Evolutionary conservation across 2,888 invertebrate species (phyloP), one percentile per base, ranked within the genome.

Genomic region (Iphiclides podalirius): DNA sequence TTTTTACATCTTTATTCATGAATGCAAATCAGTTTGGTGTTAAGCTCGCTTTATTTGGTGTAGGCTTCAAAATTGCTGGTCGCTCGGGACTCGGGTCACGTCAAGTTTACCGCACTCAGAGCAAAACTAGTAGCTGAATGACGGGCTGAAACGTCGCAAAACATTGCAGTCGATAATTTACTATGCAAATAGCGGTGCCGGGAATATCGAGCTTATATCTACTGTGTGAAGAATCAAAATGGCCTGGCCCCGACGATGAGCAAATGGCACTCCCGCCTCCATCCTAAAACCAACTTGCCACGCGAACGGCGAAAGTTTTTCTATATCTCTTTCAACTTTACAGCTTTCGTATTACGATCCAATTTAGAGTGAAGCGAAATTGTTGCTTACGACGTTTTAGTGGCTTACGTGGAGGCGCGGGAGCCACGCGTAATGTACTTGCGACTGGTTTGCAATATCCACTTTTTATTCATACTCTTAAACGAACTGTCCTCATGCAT

Each of bases 91-190:
- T 12, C 40, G 41, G 49, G 33, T 44, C 38, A 46, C 54, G 57
- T 56, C 52, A 64, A 63, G 67, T 68, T 70, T 69, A 68, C 69
- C 67, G 67, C 65, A 67, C 66, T 63, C 64, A 53, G 48, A 58
- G 63, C 59, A 59, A 64, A 69, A 71, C 67, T 59, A 64, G 72
- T 69, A 70, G 64, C 66, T 60, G 43, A 66, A 64, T 63, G 67
- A 64, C 60, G 65, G 64, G 59, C 59, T 58, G 61, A 58, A 62
- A 61, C 61, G 61, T 62, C 58, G 63, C 63, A 59, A 64, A 69
- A 67, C 65, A 57, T 54, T 58, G 55, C 52, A 64, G 58, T 60
- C 58, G 60, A 63, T 63, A 64, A 67, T 67, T 70, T 68, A 64
- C 52, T 53, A 55, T 55, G 47, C 54, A 52, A 50, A 50, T 46